Base-by-base conservation (phyloP, 2,113 vertebrate genomes). In the Phylloscopus trochiloides region DNA sequence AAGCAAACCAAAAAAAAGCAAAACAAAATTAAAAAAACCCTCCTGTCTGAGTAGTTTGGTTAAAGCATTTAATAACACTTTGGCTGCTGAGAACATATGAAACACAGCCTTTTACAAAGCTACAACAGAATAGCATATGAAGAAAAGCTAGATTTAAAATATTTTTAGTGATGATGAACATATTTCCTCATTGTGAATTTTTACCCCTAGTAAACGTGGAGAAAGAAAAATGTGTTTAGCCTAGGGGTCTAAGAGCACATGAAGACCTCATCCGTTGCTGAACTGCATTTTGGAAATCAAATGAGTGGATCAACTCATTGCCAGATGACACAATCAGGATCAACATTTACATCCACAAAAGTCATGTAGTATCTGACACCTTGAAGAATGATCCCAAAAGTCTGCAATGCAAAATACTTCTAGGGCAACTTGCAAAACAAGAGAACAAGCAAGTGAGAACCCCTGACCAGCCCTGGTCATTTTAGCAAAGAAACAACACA, bases 361-460 rank as follows among this genome's bases (percentile, higher is more conserved):
- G 11, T 50, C 5, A 6, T 10, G 3, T 12, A 43, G 1, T 32
- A 68, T 68, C 15, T 6, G 0, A 29, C 9, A 4, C 8, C 4
- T 59, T 65, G 36, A 45, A 61, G 52, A 89, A 65, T 34, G 10
- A 79, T 79, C 19, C 15, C 26, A 28, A 87, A 87, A 78, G 9
- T 28, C 24, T 71, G 3, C 15, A 38, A 11, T 34, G 14, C 0
- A 3, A 76, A 88, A 36, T 70, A 79, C 83, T 90, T 85, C 26
- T 29, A 32, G 31, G 31, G 20, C 22, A 80, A 15, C 16, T 34
- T 67, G 21, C 66, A 83, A 91, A 88, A 29, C 11, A 86, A 54
- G 24, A 58, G 17, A 73, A 61, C 7, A 58, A 88, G 5, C 28
- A 43, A 81, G 12, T 0, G 1, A 82, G 16, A 83, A 71, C 1